Base-by-base conservation (phyloP, 2,113 vertebrate species). In the Gavia stellata region DNA sequence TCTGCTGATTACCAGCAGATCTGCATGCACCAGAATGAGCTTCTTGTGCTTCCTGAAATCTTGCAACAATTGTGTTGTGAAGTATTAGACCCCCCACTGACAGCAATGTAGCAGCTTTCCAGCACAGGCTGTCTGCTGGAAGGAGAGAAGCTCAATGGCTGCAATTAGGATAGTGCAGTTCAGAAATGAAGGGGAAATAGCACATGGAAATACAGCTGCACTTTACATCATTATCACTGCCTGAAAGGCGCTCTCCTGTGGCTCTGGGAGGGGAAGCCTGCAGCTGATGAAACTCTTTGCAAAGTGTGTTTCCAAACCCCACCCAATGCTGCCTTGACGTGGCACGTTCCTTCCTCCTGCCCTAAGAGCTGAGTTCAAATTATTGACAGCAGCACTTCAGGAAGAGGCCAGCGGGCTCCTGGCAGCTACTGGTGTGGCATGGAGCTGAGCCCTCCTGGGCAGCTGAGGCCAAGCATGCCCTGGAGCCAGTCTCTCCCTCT, bases 201-300 rank as follows among this genome's bases (percentile, higher is more conserved):
- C 29, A 68, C 49, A 40, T 9, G 49, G 18, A 85, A 83, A 70
- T 14, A 49, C 12, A n/a, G 61, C 61, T 71, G 65, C 13, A 15
- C 49, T 77, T 72, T 38, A 58, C 49, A 49, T 79, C 68, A 24
- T 24, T 65, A 81, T 65, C 42, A 21, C 67, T 47, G 28, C 75
- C 55, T 44, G 40, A 74, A 62, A 72, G 50, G 40, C n/a, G 6
- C 29, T 56, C 8, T 21, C 31, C 6, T 19, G 3, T n/a, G 55
- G 20, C 50, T 50, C 42, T 15, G 49, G 49, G 86, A 63, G 71
- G 34, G 70, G 67, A 83, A 71, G 61, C 25, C 75, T 12, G 25
- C 40, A 90, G 93, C 81, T 97, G 97, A 92, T 62, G 87, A 91
- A 97, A 96, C 26, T 44, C 58, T 9, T 50, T 45, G 92, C 50